Evolutionary conservation across 2,888 invertebrate genomes (phyloP).

Genomic region (Hylaea fasciaria): DNA sequence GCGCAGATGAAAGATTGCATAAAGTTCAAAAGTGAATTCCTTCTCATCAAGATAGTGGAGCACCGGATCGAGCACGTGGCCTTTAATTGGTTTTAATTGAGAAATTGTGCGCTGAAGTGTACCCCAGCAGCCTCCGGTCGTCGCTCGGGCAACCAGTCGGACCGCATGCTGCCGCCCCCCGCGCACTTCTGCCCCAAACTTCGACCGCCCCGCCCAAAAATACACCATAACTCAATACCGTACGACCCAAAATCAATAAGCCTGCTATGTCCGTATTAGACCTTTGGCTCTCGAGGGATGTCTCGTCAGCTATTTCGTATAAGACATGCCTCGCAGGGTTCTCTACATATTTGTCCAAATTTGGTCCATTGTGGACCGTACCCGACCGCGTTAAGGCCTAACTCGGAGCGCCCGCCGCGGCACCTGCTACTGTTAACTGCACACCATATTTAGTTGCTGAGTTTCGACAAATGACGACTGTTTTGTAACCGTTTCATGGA

Average conservation of each 20-base stretch:
- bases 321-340: conserved; percentile 77
- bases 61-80: conserved; percentile 59
- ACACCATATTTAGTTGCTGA: conserved; percentile 56
- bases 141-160: conserved; percentile 82
- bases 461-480: conserved; percentile 43
- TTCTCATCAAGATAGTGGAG: conserved; percentile 48
- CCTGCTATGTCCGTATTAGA: conserved; percentile 42
- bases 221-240: conserved; percentile 42
- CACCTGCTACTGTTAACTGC: conserved; percentile 72
- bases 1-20: conserved; percentile 42
- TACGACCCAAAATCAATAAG: conserved; percentile 44
- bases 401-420: conserved; percentile 56
- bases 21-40: conserved; percentile 51
- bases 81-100: conserved; percentile 63
- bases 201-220: conserved; percentile 50
- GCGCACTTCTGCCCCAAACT: conserved; percentile 69
- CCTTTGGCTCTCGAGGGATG: conserved; percentile 45
- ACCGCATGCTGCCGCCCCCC: conserved; percentile 70
- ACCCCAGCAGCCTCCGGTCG: conserved; percentile 79
- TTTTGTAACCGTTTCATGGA: conserved; percentile 34
- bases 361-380: conserved; percentile 63
- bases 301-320: conserved; percentile 72
- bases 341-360: conserved; percentile 72
- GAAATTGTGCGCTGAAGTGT: conserved; percentile 66
- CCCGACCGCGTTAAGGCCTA: conserved; percentile 54